Percentiles rank a stretch among this genome's conserved stretches.
phyloP scores from a whole-genome alignment of 2,888 invertebrate species.

The Mystacides longicornis region DNA sequence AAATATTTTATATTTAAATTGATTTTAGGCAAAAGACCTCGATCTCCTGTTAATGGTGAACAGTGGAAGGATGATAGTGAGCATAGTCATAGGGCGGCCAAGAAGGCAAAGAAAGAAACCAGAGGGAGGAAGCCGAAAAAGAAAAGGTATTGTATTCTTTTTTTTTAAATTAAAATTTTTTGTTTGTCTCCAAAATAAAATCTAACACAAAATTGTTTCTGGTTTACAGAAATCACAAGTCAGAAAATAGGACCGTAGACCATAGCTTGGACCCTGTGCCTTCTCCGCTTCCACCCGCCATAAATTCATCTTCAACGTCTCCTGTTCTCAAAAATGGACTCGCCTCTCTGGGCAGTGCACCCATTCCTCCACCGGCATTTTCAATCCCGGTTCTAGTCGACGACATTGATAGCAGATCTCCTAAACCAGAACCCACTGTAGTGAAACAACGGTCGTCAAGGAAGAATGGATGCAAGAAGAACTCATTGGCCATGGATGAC shows the following conservation, averaged over 20 bases:
- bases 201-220: not conserved
- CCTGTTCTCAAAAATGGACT: conserved; percentile 22
- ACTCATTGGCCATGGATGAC: conserved; percentile 32
- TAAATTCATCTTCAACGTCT: conserved; percentile 25
- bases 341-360: too few relatives aligned
- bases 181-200: not conserved
- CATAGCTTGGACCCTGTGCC: conserved; percentile 23
- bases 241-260: conserved; percentile 24
- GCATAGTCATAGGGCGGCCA: conserved; percentile 15
- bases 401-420: conserved; percentile 29
- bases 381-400: conserved; percentile 11
- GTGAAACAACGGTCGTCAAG: conserved; percentile 37
- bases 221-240: conserved; percentile 24
- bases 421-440: conserved; percentile 33
- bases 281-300: conserved; percentile 22
- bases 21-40: conserved; percentile 17
- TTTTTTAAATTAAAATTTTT: not conserved
- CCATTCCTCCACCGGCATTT: conserved; percentile 6
- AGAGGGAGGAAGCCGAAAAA: conserved; percentile 24
- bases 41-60: conserved; percentile 22
- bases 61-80: conserved; percentile 1
- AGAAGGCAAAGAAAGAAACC: conserved; percentile 22
- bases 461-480: conserved; percentile 37
- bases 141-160: conserved; percentile 19
- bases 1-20: too few relatives aligned